phyloP scores from a whole-genome alignment of 2,113 vertebrate species.

The Perccottus glenii region DNA sequence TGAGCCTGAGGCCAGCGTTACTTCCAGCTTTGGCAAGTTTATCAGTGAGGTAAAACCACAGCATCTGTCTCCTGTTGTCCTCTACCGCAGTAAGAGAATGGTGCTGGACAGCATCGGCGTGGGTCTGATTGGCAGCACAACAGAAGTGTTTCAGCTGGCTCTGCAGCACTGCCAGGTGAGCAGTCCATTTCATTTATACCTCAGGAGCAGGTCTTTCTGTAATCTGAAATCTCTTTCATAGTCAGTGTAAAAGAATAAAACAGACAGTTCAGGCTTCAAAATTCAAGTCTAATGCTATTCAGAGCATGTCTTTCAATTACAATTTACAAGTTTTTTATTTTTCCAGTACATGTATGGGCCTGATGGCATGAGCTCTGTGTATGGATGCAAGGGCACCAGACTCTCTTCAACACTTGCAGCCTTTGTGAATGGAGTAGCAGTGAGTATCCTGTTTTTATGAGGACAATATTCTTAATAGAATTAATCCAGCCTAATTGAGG shows the following conservation, averaged over 20 bases:
- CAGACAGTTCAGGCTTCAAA: too few species aligned
- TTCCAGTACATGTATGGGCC: constrained; percentile 82
- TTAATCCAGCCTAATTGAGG: background rate
- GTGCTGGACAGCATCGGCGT: constrained; percentile 89
- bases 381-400: constrained; percentile 77
- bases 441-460: constrained; percentile 63
- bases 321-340: constrained; percentile 23
- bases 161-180: constrained; percentile 87
- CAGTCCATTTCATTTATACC: background rate
- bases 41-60: constrained; percentile 77
- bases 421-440: constrained; percentile 88
- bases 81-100: constrained; percentile 89
- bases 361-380: constrained; percentile 82
- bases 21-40: constrained; percentile 85
- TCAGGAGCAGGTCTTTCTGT: too few species aligned
- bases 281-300: too few species aligned
- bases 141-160: constrained; percentile 80
- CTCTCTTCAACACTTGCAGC: constrained; percentile 85
- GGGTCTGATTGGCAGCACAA: constrained; percentile 87
- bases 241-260: too few species aligned
- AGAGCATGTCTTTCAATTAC: too few species aligned
- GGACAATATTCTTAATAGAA: background rate
- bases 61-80: constrained; percentile 76
- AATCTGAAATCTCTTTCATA: too few species aligned
- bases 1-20: constrained; percentile 82